These are phyloP conservation scores for Philaethria dido DNA, from an alignment of 2,888 invertebrate species.

Conservation along the genomic window DNA sequence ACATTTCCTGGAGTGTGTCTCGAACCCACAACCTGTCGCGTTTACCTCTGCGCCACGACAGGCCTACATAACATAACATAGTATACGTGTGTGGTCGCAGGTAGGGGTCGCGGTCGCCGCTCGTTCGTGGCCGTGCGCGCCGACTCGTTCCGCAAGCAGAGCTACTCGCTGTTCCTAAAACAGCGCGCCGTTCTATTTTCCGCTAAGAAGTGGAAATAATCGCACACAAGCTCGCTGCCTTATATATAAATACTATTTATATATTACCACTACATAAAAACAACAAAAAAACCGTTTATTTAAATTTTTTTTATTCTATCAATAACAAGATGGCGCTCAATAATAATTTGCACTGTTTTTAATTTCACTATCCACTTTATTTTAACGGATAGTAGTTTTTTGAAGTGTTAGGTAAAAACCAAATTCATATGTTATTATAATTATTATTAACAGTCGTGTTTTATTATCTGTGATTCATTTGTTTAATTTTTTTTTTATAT, in stretches of 20 bases:
- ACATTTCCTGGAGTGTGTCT: no score
- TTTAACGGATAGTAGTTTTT: background rate
- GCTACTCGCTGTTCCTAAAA: slow-evolving; percentile 78
- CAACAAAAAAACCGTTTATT: no score
- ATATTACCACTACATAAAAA: no score
- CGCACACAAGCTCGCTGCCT: slow-evolving; percentile 45
- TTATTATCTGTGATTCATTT: background rate
- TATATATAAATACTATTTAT: no score
- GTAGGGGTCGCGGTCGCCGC: slow-evolving; percentile 59
- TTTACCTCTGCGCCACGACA: no score
- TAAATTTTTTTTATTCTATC: no score
- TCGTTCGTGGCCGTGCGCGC: slow-evolving; percentile 46
- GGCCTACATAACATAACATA: no score
- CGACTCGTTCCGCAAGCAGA: slow-evolving; percentile 66
- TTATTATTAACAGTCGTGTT: background rate
- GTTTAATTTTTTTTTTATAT: no score
- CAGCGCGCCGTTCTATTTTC: slow-evolving; percentile 81
- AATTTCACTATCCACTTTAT: background rate
- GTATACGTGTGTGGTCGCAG: no score
- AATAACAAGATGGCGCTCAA: background rate
- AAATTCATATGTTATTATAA: no score
- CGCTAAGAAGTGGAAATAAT: slow-evolving; percentile 82
- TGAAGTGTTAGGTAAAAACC: background rate
- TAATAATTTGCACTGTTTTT: background rate
- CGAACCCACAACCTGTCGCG: no score